Evolutionary conservation across 2,888 invertebrate genomes (phyloP).

Genomic region (Sepiola atlantica): DNA sequence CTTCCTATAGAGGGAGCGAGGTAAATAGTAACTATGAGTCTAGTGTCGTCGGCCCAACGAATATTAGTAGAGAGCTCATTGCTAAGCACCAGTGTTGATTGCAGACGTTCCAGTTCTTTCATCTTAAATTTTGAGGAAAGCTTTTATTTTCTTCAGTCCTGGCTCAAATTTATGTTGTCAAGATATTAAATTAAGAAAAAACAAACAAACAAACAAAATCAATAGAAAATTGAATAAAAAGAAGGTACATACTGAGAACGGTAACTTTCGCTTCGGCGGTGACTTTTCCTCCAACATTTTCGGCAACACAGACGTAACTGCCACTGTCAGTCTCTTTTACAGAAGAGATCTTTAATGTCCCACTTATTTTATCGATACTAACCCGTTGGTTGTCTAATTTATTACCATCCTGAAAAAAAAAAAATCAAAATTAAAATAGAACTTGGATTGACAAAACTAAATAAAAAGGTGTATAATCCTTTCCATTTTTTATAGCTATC

Average conservation of each 20-base stretch:
- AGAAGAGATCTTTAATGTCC: constrained; percentile 47
- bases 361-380: constrained; percentile 36
- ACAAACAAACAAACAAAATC: background rate
- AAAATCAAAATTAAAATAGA: background rate
- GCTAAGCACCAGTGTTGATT: too few relatives aligned
- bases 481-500: background rate
- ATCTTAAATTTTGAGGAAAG: too few relatives aligned
- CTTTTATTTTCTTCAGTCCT: too few relatives aligned
- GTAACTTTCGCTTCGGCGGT: constrained; percentile 50
- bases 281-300: constrained; percentile 49
- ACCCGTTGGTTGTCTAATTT: background rate
- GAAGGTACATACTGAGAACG: constrained; percentile 56
- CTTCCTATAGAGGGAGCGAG: too few relatives aligned
- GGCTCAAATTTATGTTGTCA: too few relatives aligned
- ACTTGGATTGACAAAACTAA: background rate
- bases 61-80: too few relatives aligned
- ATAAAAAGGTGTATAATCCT: background rate
- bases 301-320: constrained; percentile 50
- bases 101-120: too few relatives aligned
- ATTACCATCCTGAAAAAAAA: background rate
- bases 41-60: too few relatives aligned
- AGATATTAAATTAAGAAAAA: background rate
- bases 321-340: constrained; percentile 48
- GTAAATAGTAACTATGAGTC: too few relatives aligned
- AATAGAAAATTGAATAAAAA: too few relatives aligned